Percentiles rank a stretch among this genome's conserved stretches.
phyloP scores from a whole-genome alignment of 1,140 invertebrate genomes.

The Trachymyrmex septentrionalis region DNA sequence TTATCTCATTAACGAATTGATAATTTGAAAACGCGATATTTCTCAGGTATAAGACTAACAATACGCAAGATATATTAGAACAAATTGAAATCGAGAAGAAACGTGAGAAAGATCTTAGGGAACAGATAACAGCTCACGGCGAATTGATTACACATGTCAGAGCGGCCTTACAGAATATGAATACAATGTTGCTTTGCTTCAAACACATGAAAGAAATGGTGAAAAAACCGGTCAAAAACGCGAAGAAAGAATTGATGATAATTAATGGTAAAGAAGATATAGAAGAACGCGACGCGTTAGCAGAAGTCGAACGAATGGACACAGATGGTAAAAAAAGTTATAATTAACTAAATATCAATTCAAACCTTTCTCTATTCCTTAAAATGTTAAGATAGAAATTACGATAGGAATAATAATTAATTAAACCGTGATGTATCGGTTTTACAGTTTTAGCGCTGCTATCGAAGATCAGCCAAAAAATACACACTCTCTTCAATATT shows the following conservation, averaged over 20 bases:
- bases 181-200: conserved; percentile 77
- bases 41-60: conserved; percentile 86
- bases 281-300: conserved; percentile 23
- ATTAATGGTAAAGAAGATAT: conserved; percentile 52
- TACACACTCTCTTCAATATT: conserved; percentile 73
- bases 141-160: conserved; percentile 81
- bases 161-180: conserved; percentile 81
- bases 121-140: conserved; percentile 74
- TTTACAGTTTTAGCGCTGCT: conserved; percentile 79
- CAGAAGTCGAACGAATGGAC: conserved; percentile 71
- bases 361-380: background rate
- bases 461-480: conserved; percentile 76
- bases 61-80: conserved; percentile 82
- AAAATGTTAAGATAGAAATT: background rate
- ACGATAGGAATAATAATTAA: background rate
- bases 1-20: background rate
- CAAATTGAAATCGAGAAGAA: conserved; percentile 84
- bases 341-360: background rate
- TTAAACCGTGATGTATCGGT: background rate
- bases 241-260: conserved; percentile 20
- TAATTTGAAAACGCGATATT: background rate
- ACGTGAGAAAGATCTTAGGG: conserved; percentile 81
- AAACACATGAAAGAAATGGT: conserved; percentile 42
- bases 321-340: conserved; percentile 73
- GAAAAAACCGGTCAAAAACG: conserved; percentile 38